Percentiles rank a stretch among this genome's conserved stretches.
These are phyloP conservation scores for Blastomussa wellsi DNA, from an alignment of 92 coral and sea anemone species.

Conservation along the genomic window DNA sequence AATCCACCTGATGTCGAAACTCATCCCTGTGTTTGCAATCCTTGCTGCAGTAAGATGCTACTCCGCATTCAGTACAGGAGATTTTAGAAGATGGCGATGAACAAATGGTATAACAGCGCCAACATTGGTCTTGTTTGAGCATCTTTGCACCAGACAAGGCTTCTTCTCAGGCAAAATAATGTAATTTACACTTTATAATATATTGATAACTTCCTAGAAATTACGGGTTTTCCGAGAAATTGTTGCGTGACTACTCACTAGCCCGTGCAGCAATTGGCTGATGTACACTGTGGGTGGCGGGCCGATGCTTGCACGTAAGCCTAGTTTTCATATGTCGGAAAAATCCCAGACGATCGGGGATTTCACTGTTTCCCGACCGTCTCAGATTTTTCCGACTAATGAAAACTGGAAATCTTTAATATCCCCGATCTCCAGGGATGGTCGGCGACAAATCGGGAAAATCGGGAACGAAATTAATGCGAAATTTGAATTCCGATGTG, in stretches of 20 bases:
- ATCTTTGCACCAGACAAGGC: background rate
- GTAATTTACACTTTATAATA: background rate
- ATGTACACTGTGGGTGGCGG: background rate
- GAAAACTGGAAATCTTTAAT: too few species aligned
- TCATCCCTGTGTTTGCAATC: constrained; percentile 58
- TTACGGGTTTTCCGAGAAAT: constrained; percentile 7
- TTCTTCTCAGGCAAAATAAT: background rate
- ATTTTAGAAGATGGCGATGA: background rate
- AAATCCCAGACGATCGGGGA: too few species aligned
- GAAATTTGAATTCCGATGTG: too few species aligned
- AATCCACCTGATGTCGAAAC: constrained; percentile 64
- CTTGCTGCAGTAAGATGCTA: constrained; percentile 66
- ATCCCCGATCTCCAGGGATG: too few species aligned
- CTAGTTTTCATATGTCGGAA: too few species aligned
- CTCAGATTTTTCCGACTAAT: too few species aligned
- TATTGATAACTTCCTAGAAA: background rate
- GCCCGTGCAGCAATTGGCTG: background rate
- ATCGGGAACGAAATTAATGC: too few species aligned
- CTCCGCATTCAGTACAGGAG: constrained; percentile 10
- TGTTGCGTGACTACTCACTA: background rate
- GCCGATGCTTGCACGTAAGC: too few species aligned
- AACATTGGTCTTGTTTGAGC: constrained; percentile 27
- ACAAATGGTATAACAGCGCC: constrained; percentile 32
- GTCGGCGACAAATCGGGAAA: too few species aligned
- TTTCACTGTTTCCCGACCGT: too few species aligned